Base-by-base conservation (phyloP, 2,888 invertebrate genomes). In the Orthosia gracilis region DNA sequence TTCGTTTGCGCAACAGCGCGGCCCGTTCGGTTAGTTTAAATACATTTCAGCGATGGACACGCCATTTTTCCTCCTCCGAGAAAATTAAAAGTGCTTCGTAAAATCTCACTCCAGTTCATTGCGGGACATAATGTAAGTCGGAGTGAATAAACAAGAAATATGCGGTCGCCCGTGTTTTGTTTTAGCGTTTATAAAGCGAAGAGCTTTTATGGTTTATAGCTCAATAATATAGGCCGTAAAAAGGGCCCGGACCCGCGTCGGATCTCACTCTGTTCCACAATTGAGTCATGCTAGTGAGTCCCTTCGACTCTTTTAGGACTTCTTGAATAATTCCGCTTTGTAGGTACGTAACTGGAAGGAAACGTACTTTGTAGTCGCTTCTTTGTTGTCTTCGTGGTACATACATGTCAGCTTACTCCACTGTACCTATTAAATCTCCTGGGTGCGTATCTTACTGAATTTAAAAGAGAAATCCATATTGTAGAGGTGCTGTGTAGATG, bases 161-260 rank as follows among this genome's bases (percentile, higher is more conserved):
- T 92, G 93, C 92, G 92, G 91, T 89, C 89, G 91, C 89, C 83
- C 83, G 90, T 92, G 92, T 93, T 94, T 94, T 94, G 93, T 94
- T 93, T 92, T 90, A 93, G 89, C 91, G 91, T 92, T 93, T 94
- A 94, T 92, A 94, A 93, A 93, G 76, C 92, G 92, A 90, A 89
- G 87, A 89, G 92, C 91, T 89, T 94, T 94, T 94, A 95, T 94
- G 94, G 94, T 94, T 95, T 95, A 95, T 94, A 87, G 94, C 93
- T 91, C 93, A 94, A 95, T 95, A 95, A 94, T 94, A 94, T 92
- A 90, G 94, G 88, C 88, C 93, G 90, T 95, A 94, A 95, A 94
- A 92, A 90, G 87, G 88, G 89, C 89, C 90, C 91, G 90, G 92
- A 90, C 92, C 92, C 90, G 90, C 91, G 91, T 87, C 85, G 90